phyloP scores from a whole-genome alignment of 2,888 invertebrate genomes.

The Habrosyne pyritoides region DNA sequence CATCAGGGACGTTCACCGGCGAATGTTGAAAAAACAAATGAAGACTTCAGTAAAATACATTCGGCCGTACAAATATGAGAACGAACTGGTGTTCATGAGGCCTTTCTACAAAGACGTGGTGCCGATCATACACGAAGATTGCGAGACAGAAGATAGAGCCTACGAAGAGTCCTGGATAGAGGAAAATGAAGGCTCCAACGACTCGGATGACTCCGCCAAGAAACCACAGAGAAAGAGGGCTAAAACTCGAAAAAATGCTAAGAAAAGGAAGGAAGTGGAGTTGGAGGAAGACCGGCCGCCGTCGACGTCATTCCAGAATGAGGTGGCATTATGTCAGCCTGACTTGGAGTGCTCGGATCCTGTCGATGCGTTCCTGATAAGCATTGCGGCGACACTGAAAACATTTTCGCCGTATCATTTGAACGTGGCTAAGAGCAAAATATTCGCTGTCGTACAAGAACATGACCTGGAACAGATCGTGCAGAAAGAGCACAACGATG shows the following conservation, averaged over 20 bases:
- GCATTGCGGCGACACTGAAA: constrained; percentile 71
- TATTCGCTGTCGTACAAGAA: constrained; percentile 74
- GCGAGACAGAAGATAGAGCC: constrained; percentile 41
- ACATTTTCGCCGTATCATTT: constrained; percentile 73
- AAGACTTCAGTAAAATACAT: constrained; percentile 33
- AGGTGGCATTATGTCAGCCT: constrained; percentile 26
- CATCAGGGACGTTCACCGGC: constrained; percentile 71
- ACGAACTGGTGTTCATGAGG: constrained; percentile 62
- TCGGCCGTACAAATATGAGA: constrained; percentile 68
- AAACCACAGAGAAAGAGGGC: constrained; percentile 20
- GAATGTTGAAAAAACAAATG: constrained; percentile 59
- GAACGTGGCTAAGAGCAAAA: constrained; percentile 75
- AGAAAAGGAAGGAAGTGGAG: constrained; percentile 37
- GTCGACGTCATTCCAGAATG: constrained; percentile 31
- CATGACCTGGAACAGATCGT: constrained; percentile 77
- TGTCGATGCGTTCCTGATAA: constrained; percentile 70
- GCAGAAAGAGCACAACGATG: constrained; percentile 43
- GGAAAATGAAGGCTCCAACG: constrained; percentile 20
- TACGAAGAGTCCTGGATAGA: constrained; percentile 40
- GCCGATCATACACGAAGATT: constrained; percentile 31
- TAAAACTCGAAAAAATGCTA: constrained; percentile 36
- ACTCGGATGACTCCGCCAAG: neutral
- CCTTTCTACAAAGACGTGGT: constrained; percentile 65
- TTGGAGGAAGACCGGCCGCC: constrained; percentile 36
- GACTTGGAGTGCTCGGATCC: constrained; percentile 66